Evolutionary conservation across 2,888 invertebrate species (phyloP).

Genomic region (Acleris sparsana): DNA sequence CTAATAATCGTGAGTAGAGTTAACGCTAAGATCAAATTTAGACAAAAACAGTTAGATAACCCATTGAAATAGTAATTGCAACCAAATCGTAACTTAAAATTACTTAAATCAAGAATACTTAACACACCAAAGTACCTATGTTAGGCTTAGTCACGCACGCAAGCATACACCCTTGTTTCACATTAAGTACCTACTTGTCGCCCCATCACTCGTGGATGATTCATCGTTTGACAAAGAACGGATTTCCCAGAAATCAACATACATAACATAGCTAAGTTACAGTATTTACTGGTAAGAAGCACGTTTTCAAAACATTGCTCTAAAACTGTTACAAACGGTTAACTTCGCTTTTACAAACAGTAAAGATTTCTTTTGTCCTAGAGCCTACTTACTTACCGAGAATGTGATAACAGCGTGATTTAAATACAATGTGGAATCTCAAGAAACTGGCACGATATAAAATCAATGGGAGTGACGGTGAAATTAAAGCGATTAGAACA

Average conservation of each 20-base stretch:
- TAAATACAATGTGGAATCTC: not conserved
- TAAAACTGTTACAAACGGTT: slow-evolving; percentile 24
- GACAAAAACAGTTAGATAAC: not conserved
- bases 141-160: slow-evolving; percentile 21
- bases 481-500: slow-evolving; percentile 5
- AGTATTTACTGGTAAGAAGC: slow-evolving; percentile 41
- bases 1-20: too few species aligned
- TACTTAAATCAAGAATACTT: not conserved
- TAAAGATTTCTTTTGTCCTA: slow-evolving; percentile 37
- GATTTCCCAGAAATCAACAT: slow-evolving; percentile 53
- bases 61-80: too few species aligned
- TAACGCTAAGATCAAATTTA: too few species aligned
- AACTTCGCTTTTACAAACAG: slow-evolving; percentile 15
- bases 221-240: slow-evolving; percentile 71
- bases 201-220: slow-evolving; percentile 71
- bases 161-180: slow-evolving; percentile 50
- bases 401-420: slow-evolving; percentile 20
- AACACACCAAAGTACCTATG: not conserved
- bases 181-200: slow-evolving; percentile 48
- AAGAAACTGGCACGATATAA: not conserved
- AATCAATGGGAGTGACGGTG: not conserved
- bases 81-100: too few species aligned
- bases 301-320: slow-evolving; percentile 6
- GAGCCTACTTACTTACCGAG: slow-evolving; percentile 19
- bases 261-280: slow-evolving; percentile 13